A percentile compares a stretch with the other conserved stretches of the same genome.
Evolutionary conservation across 2,888 invertebrate genomes (phyloP).

Genomic region (Chymomyza amoena): DNA sequence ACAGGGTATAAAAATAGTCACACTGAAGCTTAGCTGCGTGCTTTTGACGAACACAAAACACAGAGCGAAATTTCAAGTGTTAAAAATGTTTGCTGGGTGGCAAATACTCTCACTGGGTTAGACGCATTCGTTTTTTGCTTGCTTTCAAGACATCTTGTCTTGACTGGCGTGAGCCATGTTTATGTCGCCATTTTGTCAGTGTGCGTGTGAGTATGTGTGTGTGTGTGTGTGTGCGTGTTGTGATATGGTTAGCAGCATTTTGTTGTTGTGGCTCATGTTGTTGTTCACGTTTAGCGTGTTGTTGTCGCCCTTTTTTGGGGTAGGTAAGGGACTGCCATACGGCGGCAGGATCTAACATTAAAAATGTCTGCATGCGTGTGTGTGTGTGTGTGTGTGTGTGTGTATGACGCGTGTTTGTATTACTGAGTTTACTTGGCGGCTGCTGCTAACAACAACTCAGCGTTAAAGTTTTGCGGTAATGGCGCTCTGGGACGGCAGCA

Average conservation of each 20-base stretch:
- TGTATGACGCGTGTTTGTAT: slow-evolving; percentile 62
- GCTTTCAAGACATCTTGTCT: neutral
- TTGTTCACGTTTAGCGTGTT: neutral
- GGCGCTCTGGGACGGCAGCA: slow-evolving; percentile 58
- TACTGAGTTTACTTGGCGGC: slow-evolving; percentile 51
- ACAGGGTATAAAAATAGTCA: too few relatives aligned
- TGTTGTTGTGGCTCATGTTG: neutral
- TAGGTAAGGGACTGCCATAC: slow-evolving; percentile 24
- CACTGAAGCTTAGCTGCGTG: too few relatives aligned
- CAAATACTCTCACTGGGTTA: neutral
- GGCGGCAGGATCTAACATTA: slow-evolving; percentile 30
- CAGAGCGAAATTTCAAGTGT: neutral
- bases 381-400: slow-evolving; percentile 26
- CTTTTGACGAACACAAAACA: too few relatives aligned
- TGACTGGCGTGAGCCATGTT: neutral
- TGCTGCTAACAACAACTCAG: slow-evolving; percentile 51
- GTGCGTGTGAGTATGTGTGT: neutral
- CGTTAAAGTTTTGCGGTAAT: slow-evolving; percentile 72
- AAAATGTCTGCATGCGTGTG: slow-evolving; percentile 23
- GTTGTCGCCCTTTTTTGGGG: slow-evolving; percentile 6
- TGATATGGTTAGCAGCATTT: neutral
- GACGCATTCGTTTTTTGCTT: neutral
- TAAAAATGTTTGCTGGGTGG: neutral
- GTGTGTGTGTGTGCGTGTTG: neutral
- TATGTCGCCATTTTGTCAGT: neutral